These are phyloP conservation scores for Cryptoblepharus egeriae DNA, from an alignment of 2,797 vertebrate genomes.

Conservation along the genomic window DNA sequence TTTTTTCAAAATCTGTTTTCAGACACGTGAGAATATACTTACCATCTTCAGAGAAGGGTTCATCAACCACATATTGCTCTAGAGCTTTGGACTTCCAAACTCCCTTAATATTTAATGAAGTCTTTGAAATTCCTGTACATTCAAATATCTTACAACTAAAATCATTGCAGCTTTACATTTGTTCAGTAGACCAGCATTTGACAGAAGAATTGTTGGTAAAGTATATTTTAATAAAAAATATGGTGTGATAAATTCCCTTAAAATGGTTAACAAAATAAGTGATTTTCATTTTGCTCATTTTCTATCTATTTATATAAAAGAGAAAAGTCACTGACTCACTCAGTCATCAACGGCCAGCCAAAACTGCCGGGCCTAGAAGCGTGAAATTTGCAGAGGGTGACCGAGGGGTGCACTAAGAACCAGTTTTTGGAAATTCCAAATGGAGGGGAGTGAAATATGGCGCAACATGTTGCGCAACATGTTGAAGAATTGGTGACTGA, in stretches of 20 bases:
- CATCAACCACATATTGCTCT: conserved; percentile 92
- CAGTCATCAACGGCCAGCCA: too few relatives aligned
- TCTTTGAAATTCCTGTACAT: conserved; percentile 90
- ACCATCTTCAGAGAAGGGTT: conserved; percentile 86
- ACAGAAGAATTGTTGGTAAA: conserved; percentile 93
- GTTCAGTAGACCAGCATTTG: conserved; percentile 85
- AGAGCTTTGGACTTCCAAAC: conserved; percentile 89
- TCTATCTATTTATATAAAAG: too few relatives aligned
- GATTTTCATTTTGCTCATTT: not conserved
- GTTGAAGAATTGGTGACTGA: too few relatives aligned
- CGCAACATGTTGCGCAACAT: too few relatives aligned
- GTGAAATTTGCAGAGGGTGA: too few relatives aligned
- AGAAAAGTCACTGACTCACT: too few relatives aligned
- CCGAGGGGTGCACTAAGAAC: too few relatives aligned
- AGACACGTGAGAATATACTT: conserved; percentile 94
- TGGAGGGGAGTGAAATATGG: too few relatives aligned
- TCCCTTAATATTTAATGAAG: conserved; percentile 91
- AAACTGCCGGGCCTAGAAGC: too few relatives aligned
- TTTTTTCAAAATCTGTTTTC: conserved; percentile 36
- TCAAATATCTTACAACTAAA: conserved; percentile 82
- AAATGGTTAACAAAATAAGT: not conserved
- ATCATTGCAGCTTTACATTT: conserved; percentile 90
- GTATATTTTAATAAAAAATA: not conserved
- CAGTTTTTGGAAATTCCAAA: too few relatives aligned
- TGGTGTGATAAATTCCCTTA: not conserved